Evolutionary conservation across 2,888 invertebrate genomes (phyloP).

Genomic region (Congeria kusceri): DNA sequence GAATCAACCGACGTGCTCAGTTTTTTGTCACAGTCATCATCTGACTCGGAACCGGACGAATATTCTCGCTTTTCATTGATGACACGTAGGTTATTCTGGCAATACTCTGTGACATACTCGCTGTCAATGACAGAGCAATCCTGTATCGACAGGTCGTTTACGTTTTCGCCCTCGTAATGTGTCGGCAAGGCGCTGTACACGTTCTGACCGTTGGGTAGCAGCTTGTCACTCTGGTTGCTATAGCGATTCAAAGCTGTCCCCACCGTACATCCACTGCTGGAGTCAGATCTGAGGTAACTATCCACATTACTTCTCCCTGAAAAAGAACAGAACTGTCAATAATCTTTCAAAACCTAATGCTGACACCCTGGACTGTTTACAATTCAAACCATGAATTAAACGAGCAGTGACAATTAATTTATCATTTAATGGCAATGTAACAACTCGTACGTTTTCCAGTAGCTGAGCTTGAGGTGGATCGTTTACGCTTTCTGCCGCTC

Average conservation of each 20-base stretch:
- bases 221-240: conserved; percentile 65
- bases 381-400: too few species aligned
- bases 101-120: conserved; percentile 81
- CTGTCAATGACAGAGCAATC: conserved; percentile 83
- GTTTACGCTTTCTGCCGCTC: conserved; percentile 72
- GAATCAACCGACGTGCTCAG: conserved; percentile 50
- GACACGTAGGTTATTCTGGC: conserved; percentile 71
- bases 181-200: conserved; percentile 50
- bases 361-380: too few species aligned
- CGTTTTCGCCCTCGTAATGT: conserved; percentile 66
- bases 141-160: conserved; percentile 78
- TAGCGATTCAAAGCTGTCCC: conserved; percentile 64
- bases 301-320: conserved; percentile 69
- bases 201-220: conserved; percentile 63
- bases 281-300: conserved; percentile 66
- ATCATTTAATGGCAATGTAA: neutral
- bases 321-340: conserved; percentile 12
- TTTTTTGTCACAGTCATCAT: conserved; percentile 43
- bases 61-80: conserved; percentile 71
- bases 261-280: conserved; percentile 61
- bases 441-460: conserved; percentile 50
- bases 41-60: conserved; percentile 74
- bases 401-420: too few species aligned
- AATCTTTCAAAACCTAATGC: too few species aligned
- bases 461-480: conserved; percentile 62